Conservation (phyloP, 2,888 invertebrate species). For the Andrena bucephala region DNA sequence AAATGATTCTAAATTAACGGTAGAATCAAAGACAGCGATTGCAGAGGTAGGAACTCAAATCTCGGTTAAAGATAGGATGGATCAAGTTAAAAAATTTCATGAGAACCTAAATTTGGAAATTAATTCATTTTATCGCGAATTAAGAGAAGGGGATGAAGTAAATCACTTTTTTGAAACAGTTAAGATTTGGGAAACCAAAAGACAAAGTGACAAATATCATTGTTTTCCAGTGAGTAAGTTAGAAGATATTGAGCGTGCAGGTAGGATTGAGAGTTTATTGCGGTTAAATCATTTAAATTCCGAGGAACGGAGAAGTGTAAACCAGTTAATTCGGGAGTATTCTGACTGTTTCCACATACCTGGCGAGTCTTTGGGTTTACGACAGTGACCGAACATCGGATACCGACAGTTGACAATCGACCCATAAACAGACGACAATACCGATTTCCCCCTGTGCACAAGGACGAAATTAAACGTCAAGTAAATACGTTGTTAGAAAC, state of each 20-base stretch:
- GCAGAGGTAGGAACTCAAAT: neutral
- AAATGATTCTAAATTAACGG: neutral
- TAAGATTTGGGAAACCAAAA: neutral
- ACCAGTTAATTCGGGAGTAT: neutral
- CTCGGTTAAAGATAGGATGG: neutral
- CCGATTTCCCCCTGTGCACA: neutral
- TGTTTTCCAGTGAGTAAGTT: neutral
- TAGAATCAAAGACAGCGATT: neutral
- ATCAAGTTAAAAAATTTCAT: neutral
- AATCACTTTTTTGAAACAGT: neutral
- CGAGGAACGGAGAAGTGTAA: neutral
- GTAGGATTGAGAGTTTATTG: neutral
- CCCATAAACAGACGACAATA: neutral
- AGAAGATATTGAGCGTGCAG: neutral
- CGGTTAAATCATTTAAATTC: conserved; percentile 1
- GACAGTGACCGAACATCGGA: neutral
- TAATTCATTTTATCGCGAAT: neutral
- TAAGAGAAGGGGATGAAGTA: neutral
- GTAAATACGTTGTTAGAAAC: neutral
- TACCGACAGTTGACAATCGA: neutral
- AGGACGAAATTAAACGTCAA: conserved; percentile 6
- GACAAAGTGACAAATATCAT: neutral
- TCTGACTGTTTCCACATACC: conserved; percentile 11
- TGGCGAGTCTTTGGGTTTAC: neutral
- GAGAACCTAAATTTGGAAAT: neutral